Base-by-base conservation (phyloP, 92 coral and sea anemone species). In the Chrysogorgia sp. region DNA sequence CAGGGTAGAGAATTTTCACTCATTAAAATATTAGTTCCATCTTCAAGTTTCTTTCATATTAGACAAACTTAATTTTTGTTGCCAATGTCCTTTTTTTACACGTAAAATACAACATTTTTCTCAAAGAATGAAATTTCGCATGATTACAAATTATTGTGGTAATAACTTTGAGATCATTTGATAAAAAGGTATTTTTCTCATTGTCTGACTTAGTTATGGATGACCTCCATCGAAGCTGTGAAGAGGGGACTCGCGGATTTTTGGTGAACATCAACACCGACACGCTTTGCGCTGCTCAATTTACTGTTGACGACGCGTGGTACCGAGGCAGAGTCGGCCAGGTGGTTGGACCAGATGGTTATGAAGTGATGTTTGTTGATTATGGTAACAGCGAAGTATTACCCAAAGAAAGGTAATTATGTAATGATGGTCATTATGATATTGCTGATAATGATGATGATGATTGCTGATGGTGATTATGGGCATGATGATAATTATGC, bases 181-280 rank as follows among this genome's bases (percentile, higher is more conserved):
- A n/a, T n/a, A n/a, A n/a, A n/a, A n/a, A n/a, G n/a, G n/a, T n/a
- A n/a, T n/a, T n/a, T n/a, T n/a, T n/a, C n/a, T n/a, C n/a, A n/a
- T n/a, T n/a, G n/a, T n/a, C n/a, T n/a, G n/a, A n/a, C n/a, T 10
- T 41, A 94, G 98, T 94, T 84, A 94, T 94, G 98, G 81, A 88
- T 77, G 86, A 84, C 26, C 40, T 94, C 63, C 86, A 87, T 48
- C 63, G 67, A 14, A 72, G 65, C 34, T 72, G 79, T 56, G 41
- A 58, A 2, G 65, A 37, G 40, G 79, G 65, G 25, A 30, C 79
- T 0, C 64, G 48, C 20, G 79, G 79, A 34, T 37, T 65, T 33
- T 17, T 52, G 25, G 15, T 53, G 49, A 34, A 72, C 25, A 37
- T 72, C 65, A 32, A 23, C 13, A 7, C 8, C 55, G 92, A 88